phyloP scores from a whole-genome alignment of 2,797 vertebrate species.

The Harpagifer antarcticus region DNA sequence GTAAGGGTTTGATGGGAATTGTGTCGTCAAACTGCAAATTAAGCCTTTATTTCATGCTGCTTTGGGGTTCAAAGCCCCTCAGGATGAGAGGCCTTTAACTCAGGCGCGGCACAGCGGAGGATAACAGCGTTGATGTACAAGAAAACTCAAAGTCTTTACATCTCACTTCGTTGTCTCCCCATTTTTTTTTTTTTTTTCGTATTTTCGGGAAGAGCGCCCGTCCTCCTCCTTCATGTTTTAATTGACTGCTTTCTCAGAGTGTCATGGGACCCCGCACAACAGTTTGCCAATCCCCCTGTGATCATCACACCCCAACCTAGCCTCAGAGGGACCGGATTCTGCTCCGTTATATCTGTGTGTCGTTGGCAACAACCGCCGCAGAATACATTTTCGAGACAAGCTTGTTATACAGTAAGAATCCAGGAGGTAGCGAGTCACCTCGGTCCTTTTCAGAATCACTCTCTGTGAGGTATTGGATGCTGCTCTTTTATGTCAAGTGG shows the following conservation, averaged over 20 bases:
- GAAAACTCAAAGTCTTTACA: slow-evolving; percentile 64
- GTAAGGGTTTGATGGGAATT: slow-evolving; percentile 58
- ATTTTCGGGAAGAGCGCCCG: slow-evolving; percentile 37
- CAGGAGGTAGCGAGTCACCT: slow-evolving; percentile 37
- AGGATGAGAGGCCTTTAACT: slow-evolving; percentile 46
- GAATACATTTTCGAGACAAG: slow-evolving; percentile 16
- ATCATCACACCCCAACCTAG: slow-evolving; percentile 58
- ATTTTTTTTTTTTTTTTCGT: slow-evolving; percentile 21
- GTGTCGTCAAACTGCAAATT: slow-evolving; percentile 71
- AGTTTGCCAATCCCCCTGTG: slow-evolving; percentile 68
- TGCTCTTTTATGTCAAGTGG: slow-evolving; percentile 49
- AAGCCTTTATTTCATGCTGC: slow-evolving; percentile 52
- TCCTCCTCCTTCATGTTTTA: slow-evolving; percentile 72
- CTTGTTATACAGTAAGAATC: slow-evolving; percentile 28
- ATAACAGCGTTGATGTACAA: slow-evolving; percentile 62
- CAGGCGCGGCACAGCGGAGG: slow-evolving; percentile 39
- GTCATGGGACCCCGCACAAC: slow-evolving; percentile 62
- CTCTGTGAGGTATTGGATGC: slow-evolving; percentile 60
- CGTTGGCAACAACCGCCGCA: slow-evolving; percentile 28
- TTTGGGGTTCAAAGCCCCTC: slow-evolving; percentile 59
- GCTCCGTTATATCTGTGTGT: slow-evolving; percentile 52
- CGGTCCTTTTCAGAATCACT: slow-evolving; percentile 64
- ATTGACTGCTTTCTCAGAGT: slow-evolving; percentile 73
- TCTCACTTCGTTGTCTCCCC: slow-evolving; percentile 35
- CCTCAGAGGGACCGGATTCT: slow-evolving; percentile 50